A percentile compares a stretch with the other conserved stretches of the same genome.
These are phyloP conservation scores for Rutilus rutilus DNA, from an alignment of 2,113 vertebrate species.

Conservation along the genomic window DNA sequence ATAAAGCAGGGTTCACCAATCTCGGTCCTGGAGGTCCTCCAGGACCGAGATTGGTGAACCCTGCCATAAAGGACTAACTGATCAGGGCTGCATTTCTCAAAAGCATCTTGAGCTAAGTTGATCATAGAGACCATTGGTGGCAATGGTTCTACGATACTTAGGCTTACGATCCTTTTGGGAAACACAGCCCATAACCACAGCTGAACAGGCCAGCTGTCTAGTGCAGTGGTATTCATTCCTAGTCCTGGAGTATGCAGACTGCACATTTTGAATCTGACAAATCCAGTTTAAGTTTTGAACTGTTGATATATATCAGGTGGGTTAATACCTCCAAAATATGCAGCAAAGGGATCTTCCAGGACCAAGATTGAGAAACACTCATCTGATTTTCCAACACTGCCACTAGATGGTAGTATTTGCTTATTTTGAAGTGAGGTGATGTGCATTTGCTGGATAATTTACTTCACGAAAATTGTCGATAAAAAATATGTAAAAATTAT, in stretches of 20 bases:
- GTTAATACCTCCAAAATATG: neutral
- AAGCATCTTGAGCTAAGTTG: too few species aligned
- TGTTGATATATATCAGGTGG: too few species aligned
- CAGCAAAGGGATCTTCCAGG: neutral
- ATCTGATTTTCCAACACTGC: neutral
- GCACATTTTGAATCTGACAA: neutral
- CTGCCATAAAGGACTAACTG: too few species aligned
- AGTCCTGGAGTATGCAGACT: neutral
- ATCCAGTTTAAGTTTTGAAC: neutral
- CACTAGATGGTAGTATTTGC: conserved; percentile 57
- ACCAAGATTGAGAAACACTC: neutral
- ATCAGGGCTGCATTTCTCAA: too few species aligned
- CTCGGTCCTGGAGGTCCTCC: too few species aligned
- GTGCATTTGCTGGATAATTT: neutral
- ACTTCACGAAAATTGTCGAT: neutral
- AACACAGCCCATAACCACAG: too few species aligned
- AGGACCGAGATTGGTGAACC: too few species aligned
- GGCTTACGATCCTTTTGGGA: too few species aligned
- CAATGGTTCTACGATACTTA: too few species aligned
- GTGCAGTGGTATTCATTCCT: neutral
- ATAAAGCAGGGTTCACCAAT: too few species aligned
- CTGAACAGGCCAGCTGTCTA: neutral
- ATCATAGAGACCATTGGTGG: too few species aligned
- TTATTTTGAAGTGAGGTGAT: neutral
- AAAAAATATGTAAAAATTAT: neutral